Conservation (phyloP, 2,113 vertebrate species). For the Chaetops frenatus region DNA sequence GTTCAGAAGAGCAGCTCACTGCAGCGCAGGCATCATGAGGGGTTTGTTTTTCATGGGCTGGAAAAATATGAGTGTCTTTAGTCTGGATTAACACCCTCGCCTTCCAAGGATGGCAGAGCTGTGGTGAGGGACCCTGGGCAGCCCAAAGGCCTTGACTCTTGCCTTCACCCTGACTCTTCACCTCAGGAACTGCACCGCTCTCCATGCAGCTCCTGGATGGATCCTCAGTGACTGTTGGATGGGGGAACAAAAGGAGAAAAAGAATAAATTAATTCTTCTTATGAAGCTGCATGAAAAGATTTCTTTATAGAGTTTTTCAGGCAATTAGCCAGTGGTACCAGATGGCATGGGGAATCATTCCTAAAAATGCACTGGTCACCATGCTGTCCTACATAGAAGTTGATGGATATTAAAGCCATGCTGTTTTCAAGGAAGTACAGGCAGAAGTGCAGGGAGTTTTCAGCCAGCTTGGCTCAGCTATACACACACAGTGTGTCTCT, state of each 20-base stretch:
- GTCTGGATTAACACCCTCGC: not conserved
- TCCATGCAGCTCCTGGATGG: not conserved
- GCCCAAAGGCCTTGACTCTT: not conserved
- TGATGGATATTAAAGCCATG: not conserved
- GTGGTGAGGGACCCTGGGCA: not conserved
- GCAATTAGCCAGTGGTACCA: not conserved
- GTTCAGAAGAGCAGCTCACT: not conserved
- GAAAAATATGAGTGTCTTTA: not conserved
- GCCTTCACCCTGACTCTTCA: not conserved
- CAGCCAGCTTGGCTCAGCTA: not conserved
- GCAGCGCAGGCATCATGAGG: accelerated
- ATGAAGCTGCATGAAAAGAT: not conserved
- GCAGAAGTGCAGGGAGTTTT: not conserved
- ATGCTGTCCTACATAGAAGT: not conserved
- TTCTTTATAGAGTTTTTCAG: not conserved
- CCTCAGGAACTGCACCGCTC: not conserved
- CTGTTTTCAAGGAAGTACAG: not conserved
- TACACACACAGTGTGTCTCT: accelerated
- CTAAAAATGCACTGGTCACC: not conserved
- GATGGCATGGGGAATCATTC: not conserved
- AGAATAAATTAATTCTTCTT: not conserved
- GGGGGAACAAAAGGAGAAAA: accelerated
- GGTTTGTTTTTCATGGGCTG: not conserved
- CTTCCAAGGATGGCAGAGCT: not conserved
- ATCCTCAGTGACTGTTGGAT: not conserved